Percentiles rank a stretch among this genome's conserved stretches.
Evolutionary conservation across 2,113 vertebrate species (phyloP).

Genomic region (Pteruthius melanotis): DNA sequence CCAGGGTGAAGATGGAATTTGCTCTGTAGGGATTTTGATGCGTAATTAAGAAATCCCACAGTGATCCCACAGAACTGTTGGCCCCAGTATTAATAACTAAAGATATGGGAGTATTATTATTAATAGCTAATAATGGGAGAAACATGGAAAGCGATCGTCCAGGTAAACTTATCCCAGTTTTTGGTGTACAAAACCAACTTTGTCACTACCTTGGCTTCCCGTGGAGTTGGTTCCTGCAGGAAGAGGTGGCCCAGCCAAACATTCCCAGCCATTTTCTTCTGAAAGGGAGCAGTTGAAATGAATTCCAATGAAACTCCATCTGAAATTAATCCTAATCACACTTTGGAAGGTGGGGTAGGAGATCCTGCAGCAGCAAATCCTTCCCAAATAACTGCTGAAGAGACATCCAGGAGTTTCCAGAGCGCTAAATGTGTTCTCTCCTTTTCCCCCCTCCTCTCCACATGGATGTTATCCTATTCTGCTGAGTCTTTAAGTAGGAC

Average conservation of each 20-base stretch:
- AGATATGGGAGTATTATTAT: no score
- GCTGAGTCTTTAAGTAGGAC: background rate
- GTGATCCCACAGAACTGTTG: background rate
- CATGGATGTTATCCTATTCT: background rate
- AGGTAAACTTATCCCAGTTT: background rate
- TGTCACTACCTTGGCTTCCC: background rate
- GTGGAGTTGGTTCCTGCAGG: background rate
- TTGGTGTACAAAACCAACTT: background rate
- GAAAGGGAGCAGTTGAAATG: background rate
- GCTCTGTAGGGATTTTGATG: background rate
- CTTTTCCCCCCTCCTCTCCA: background rate
- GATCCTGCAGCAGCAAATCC: background rate
- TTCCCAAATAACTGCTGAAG: background rate
- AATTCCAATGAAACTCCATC: background rate
- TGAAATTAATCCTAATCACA: background rate
- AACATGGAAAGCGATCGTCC: background rate
- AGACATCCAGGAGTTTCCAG: slow-evolving; percentile 3
- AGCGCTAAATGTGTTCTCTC: background rate
- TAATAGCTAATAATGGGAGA: no score
- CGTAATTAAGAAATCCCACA: background rate
- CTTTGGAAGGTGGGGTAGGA: background rate
- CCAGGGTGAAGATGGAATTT: background rate
- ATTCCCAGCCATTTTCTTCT: background rate
- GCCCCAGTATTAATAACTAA: background rate
- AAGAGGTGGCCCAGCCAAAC: background rate